A percentile compares a stretch with the other conserved stretches of the same genome.
Conservation (phyloP, 2,888 invertebrate species). For the Trichacis sp. region DNA sequence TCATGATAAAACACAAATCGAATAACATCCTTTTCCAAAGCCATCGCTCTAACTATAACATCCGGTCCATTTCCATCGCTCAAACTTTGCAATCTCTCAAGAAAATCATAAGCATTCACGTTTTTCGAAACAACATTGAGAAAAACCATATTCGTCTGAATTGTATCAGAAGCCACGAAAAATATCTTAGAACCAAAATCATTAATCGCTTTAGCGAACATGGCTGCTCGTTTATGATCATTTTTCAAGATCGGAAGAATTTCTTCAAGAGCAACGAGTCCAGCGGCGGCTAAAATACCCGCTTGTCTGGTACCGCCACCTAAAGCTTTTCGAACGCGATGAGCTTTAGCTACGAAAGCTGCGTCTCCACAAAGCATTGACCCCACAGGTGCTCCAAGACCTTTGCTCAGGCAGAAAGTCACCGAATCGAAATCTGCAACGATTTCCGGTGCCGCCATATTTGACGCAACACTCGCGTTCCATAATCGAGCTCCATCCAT, state of each 20-base stretch:
- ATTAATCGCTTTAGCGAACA: conserved; percentile 77
- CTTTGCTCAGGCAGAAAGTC: conserved; percentile 91
- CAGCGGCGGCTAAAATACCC: conserved; percentile 92
- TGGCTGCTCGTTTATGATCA: conserved; percentile 81
- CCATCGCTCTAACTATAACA: conserved; percentile 73
- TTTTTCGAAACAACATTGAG: conserved; percentile 72
- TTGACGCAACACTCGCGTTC: conserved; percentile 84
- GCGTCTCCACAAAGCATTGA: conserved; percentile 84
- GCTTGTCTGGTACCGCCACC: conserved; percentile 96
- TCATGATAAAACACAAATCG: conserved; percentile 81
- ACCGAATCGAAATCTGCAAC: conserved; percentile 83
- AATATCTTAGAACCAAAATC: conserved; percentile 74
- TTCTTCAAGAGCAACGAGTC: conserved; percentile 85
- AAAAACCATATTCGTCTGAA: conserved; percentile 83
- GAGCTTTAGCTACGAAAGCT: conserved; percentile 80
- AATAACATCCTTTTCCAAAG: conserved; percentile 73
- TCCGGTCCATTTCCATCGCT: conserved; percentile 68
- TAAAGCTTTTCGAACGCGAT: conserved; percentile 84
- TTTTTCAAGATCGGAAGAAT: conserved; percentile 77
- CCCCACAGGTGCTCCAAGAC: conserved; percentile 90
- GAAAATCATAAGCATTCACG: conserved; percentile 71
- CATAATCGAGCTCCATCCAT: conserved; percentile 95
- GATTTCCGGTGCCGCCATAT: conserved; percentile 75
- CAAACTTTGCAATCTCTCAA: conserved; percentile 70
- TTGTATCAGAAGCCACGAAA: conserved; percentile 73